phyloP scores from a whole-genome alignment of 2,113 vertebrate species.

The Cnemophilus loriae region DNA sequence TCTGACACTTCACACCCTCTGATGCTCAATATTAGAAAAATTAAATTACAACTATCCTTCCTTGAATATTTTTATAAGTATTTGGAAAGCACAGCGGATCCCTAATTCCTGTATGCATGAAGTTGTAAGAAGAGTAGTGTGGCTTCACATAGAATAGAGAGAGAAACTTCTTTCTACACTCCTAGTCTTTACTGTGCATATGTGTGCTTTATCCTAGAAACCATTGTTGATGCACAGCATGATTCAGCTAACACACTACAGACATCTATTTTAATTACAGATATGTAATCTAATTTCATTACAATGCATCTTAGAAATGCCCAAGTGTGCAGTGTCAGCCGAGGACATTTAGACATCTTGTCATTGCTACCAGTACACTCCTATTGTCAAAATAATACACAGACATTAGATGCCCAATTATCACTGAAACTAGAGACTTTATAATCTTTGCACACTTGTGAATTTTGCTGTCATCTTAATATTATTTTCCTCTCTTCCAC shows the following conservation, averaged over 20 bases:
- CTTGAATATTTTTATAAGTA: neutral
- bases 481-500: neutral
- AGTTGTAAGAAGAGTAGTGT: neutral
- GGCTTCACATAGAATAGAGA: neutral
- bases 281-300: neutral
- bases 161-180: neutral
- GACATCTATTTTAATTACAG: neutral
- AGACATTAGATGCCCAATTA: neutral
- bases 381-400: neutral
- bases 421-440: neutral
- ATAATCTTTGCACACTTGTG: neutral
- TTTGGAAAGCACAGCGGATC: neutral
- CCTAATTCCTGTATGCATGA: neutral
- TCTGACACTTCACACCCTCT: neutral
- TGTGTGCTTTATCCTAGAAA: neutral
- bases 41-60: neutral
- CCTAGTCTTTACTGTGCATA: neutral
- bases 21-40: neutral
- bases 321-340: neutral
- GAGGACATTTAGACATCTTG: neutral
- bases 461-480: neutral
- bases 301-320: neutral
- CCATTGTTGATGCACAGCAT: neutral
- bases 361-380: neutral
- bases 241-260: neutral